A percentile compares a stretch with the other conserved stretches of the same genome.
Evolutionary conservation across 2,888 invertebrate species (phyloP).

Genomic region (Clepsis dumicolana): DNA sequence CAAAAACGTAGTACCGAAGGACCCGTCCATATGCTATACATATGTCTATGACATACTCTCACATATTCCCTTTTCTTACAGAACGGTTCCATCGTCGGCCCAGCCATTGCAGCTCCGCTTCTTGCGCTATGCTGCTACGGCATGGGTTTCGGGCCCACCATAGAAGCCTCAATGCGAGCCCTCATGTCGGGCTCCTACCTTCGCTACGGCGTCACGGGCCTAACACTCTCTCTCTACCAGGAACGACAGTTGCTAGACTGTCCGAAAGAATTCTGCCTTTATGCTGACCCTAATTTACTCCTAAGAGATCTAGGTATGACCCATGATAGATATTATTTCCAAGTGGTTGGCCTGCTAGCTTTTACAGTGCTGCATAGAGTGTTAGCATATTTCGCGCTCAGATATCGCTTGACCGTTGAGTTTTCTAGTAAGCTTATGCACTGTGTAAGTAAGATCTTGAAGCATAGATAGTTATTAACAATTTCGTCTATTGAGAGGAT

Average conservation of each 20-base stretch:
- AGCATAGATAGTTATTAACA: slow-evolving; percentile 81
- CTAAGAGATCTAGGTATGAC: slow-evolving; percentile 89
- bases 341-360: slow-evolving; percentile 84
- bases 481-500: too few species aligned
- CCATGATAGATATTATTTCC: slow-evolving; percentile 77
- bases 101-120: slow-evolving; percentile 84
- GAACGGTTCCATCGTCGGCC: slow-evolving; percentile 88
- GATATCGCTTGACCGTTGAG: slow-evolving; percentile 84
- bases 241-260: slow-evolving; percentile 88
- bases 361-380: slow-evolving; percentile 86
- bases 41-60: too few species aligned
- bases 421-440: slow-evolving; percentile 84
- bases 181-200: slow-evolving; percentile 88
- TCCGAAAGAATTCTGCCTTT: slow-evolving; percentile 81
- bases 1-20: too few species aligned
- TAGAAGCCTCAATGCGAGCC: slow-evolving; percentile 82
- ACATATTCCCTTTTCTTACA: slow-evolving; percentile 63
- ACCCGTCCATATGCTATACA: too few species aligned
- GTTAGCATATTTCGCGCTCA: slow-evolving; percentile 85
- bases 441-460: slow-evolving; percentile 83
- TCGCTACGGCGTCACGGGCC: slow-evolving; percentile 89
- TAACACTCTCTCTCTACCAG: slow-evolving; percentile 85
- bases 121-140: slow-evolving; percentile 87
- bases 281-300: slow-evolving; percentile 87
- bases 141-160: slow-evolving; percentile 86